These are phyloP conservation scores for Carcina quercana DNA, from an alignment of 2,888 invertebrate species.

Conservation along the genomic window DNA sequence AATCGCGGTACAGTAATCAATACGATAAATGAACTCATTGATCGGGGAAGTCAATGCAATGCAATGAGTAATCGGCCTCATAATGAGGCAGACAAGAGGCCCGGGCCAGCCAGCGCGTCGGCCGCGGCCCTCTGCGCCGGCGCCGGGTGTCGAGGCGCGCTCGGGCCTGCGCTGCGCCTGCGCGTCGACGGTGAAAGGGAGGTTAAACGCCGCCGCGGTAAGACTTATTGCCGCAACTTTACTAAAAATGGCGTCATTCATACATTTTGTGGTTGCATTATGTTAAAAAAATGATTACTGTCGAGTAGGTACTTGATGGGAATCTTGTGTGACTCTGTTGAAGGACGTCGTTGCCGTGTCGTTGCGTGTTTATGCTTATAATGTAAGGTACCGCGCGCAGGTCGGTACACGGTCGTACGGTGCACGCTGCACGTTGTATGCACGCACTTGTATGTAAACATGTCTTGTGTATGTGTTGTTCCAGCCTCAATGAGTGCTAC, in stretches of 20 bases:
- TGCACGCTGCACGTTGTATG: too few relatives aligned
- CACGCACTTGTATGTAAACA: background rate
- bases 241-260: conserved; percentile 70
- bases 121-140: conserved; percentile 30
- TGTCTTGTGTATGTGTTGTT: conserved; percentile 23
- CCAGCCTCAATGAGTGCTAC: conserved; percentile 95
- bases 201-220: conserved; percentile 54
- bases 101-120: conserved; percentile 50
- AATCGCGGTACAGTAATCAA: too few relatives aligned
- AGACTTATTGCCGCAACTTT: conserved; percentile 64
- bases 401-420: too few relatives aligned
- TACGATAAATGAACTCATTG: background rate
- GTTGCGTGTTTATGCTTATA: conserved; percentile 7
- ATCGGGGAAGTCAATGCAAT: conserved; percentile 8
- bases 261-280: conserved; percentile 59
- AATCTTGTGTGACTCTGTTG: conserved; percentile 25
- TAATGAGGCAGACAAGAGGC: conserved; percentile 5
- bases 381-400: too few relatives aligned
- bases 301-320: conserved; percentile 24
- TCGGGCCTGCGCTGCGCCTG: conserved; percentile 25
- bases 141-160: conserved; percentile 22
- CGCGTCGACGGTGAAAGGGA: conserved; percentile 71
- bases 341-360: conserved; percentile 29
- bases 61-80: conserved; percentile 10
- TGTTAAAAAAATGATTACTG: conserved; percentile 44